Conservation (phyloP, 1,140 invertebrate species). For the Drosophila bocki region DNA sequence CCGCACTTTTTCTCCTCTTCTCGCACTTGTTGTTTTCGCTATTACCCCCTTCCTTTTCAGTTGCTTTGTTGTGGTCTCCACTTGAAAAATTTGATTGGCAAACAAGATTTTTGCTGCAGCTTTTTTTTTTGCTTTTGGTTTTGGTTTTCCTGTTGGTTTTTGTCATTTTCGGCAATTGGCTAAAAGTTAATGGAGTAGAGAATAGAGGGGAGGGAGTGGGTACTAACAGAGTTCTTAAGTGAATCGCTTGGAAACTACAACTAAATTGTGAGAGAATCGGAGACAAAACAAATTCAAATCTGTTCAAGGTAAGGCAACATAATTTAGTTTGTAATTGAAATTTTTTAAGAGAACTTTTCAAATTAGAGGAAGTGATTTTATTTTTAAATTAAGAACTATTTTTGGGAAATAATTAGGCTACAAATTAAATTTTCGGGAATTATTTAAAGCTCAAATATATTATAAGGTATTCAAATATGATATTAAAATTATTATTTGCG, state of each 20-base stretch:
- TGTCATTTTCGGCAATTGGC: constrained; percentile 43
- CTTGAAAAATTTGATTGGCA: constrained; percentile 55
- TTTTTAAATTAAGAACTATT: too few species aligned
- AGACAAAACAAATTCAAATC: neutral
- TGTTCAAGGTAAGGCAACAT: constrained; percentile 7
- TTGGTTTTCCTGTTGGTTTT: constrained; percentile 26
- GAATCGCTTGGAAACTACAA: constrained; percentile 24
- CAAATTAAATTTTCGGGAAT: neutral
- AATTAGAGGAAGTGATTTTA: neutral
- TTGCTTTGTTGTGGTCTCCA: constrained; percentile 47
- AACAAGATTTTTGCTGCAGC: constrained; percentile 33
- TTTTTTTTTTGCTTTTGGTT: neutral
- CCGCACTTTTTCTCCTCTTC: neutral
- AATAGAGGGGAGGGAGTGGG: too few species aligned
- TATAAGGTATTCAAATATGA: too few species aligned
- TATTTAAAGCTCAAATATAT: neutral
- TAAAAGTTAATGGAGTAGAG: constrained; percentile 35
- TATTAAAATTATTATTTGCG: too few species aligned
- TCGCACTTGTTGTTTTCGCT: constrained; percentile 5
- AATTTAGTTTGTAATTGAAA: neutral
- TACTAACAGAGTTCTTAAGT: constrained; percentile 12
- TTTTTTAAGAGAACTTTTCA: neutral
- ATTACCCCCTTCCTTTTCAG: constrained; percentile 29
- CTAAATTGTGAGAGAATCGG: constrained; percentile 25
- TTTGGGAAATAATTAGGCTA: too few species aligned